Evolutionary conservation across 1,140 invertebrate genomes (phyloP).

Genomic region (Oncopodura yosiiana): DNA sequence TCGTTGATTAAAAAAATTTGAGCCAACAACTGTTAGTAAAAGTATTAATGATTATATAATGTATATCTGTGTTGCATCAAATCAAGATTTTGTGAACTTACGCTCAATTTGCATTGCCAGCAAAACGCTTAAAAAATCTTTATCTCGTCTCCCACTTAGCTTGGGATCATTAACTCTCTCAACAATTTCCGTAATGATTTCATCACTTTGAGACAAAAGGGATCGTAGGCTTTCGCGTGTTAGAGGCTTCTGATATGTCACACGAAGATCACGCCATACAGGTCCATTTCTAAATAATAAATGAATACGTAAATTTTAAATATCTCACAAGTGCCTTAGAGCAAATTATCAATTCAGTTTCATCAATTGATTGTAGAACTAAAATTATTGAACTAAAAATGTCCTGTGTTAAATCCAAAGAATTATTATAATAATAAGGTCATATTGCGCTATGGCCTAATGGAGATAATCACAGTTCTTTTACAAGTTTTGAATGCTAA

Average conservation of each 20-base stretch:
- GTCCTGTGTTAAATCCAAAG: too few relatives aligned
- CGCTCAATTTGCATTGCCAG: conserved; percentile 68
- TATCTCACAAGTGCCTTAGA: too few relatives aligned
- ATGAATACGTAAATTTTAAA: too few relatives aligned
- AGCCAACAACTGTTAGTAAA: conserved; percentile 17
- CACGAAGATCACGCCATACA: conserved; percentile 69
- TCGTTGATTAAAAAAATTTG: conserved; percentile 25
- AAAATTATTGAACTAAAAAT: too few relatives aligned
- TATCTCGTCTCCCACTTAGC: conserved; percentile 23
- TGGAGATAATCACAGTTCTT: too few relatives aligned
- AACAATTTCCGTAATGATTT: conserved; percentile 56
- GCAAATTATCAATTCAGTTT: too few relatives aligned
- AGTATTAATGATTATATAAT: conserved; percentile 34
- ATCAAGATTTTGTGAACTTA: conserved; percentile 42
- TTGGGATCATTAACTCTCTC: conserved; percentile 39
- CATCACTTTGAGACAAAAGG: conserved; percentile 54
- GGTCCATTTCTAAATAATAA: conserved; percentile 71
- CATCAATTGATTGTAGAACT: too few relatives aligned
- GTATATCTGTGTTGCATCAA: conserved; percentile 13
- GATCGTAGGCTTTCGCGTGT: conserved; percentile 56
- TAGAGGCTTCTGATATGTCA: conserved; percentile 66
- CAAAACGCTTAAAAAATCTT: conserved; percentile 58
- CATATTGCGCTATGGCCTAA: too few relatives aligned
- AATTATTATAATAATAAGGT: too few relatives aligned
- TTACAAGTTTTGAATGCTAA: too few relatives aligned